These are phyloP conservation scores for Barbus barbus DNA, from an alignment of 2,113 vertebrate genomes.

Conservation along the genomic window DNA sequence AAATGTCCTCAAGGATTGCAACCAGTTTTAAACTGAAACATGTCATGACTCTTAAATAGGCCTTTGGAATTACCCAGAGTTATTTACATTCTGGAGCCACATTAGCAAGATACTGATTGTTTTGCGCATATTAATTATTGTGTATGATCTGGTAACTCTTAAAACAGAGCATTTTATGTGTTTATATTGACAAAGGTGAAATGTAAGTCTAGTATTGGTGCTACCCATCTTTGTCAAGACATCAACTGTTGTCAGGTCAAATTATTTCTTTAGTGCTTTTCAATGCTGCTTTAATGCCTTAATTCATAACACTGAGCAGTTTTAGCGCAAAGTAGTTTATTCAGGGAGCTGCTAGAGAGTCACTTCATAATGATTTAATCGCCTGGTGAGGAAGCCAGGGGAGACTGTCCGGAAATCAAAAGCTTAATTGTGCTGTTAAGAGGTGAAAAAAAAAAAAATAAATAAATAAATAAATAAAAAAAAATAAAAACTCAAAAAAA, in stretches of 20 bases:
- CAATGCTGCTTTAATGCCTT: not conserved
- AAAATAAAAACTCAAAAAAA: too few species aligned
- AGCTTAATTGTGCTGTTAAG: not conserved
- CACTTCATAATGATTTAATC: not conserved
- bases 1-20: not conserved
- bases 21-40: not conserved
- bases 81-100: not conserved
- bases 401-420: conserved; percentile 12
- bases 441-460: not conserved
- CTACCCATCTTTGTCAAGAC: not conserved
- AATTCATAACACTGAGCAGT: not conserved
- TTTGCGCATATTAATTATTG: not conserved
- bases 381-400: not conserved
- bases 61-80: not conserved
- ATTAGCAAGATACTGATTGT: not conserved
- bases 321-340: not conserved
- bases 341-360: not conserved
- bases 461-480: too few species aligned
- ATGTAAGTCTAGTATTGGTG: not conserved
- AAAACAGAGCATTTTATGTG: not conserved
- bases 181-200: not conserved
- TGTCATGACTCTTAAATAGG: conserved; percentile 19
- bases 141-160: not conserved
- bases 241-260: not conserved
- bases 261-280: not conserved